Conservation (phyloP, 2,797 vertebrate genomes). For the Vireo griseus region DNA sequence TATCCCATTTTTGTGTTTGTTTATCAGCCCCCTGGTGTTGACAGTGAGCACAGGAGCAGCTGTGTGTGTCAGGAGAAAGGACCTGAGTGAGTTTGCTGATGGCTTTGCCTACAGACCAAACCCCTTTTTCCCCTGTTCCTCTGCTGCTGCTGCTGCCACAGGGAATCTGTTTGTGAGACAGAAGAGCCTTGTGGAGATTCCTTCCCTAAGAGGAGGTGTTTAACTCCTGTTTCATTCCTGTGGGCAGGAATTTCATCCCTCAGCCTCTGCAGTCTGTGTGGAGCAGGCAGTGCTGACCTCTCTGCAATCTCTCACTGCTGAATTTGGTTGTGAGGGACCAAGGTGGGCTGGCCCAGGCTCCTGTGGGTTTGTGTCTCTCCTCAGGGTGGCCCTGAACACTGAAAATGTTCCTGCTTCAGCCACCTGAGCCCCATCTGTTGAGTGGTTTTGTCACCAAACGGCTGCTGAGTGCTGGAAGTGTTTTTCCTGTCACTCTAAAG, state of each 20-base stretch:
- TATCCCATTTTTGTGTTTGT: conserved; percentile 8
- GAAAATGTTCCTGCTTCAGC: background rate
- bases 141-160: background rate
- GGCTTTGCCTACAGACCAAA: background rate
- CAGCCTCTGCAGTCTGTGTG: background rate
- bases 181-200: background rate
- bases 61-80: background rate
- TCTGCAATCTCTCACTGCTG: accelerated
- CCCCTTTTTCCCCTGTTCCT: background rate
- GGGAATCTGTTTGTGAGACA: background rate
- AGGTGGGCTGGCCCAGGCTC: background rate
- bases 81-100: background rate
- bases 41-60: conserved; percentile 24
- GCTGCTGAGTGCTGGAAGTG: background rate
- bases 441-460: background rate
- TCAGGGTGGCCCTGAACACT: background rate
- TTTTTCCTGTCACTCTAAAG: background rate
- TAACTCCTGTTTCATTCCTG: background rate
- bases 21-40: conserved; percentile 18
- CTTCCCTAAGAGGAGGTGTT: accelerated
- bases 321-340: background rate
- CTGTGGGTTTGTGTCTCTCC: background rate
- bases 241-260: background rate
- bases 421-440: background rate
- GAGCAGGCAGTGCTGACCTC: background rate